A percentile compares a stretch with the other conserved stretches of the same genome.
phyloP scores from a whole-genome alignment of 2,113 vertebrate species.

The Cairina moschata region DNA sequence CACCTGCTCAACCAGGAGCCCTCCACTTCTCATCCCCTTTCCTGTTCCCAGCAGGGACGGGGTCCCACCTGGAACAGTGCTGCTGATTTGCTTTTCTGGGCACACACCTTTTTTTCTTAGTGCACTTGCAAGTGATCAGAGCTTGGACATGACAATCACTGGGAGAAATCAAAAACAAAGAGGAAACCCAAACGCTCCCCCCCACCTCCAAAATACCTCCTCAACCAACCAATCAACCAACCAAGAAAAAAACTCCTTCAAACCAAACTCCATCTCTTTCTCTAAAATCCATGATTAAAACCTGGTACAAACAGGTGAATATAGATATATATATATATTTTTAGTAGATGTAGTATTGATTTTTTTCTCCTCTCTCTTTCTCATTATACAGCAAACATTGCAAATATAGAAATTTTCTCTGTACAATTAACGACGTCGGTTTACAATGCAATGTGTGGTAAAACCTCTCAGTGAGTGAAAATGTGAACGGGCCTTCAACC shows the following conservation, averaged over 20 bases:
- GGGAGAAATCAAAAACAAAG: constrained; percentile 60
- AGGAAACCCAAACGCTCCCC: neutral
- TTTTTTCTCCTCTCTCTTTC: constrained; percentile 74
- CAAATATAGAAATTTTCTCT: constrained; percentile 97
- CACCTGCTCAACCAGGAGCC: neutral
- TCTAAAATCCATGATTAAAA: constrained; percentile 84
- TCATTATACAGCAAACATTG: constrained; percentile 91
- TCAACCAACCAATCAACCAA: neutral
- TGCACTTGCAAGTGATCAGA: constrained; percentile 68
- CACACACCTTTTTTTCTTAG: constrained; percentile 61
- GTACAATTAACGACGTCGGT: constrained; percentile 83
- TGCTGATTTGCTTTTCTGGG: constrained; percentile 14
- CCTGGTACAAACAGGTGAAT: constrained; percentile 80
- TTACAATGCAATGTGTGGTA: constrained; percentile 62
- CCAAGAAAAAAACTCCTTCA: constrained; percentile 33
- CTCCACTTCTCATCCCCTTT: neutral
- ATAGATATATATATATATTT: constrained; percentile 73
- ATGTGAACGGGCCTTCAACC: constrained; percentile 69
- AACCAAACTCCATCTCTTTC: constrained; percentile 58
- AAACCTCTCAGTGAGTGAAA: constrained; percentile 66
- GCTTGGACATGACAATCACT: constrained; percentile 60
- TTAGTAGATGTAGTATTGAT: constrained; percentile 80
- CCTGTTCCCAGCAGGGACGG: neutral
- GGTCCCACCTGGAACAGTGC: neutral
- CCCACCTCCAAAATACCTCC: neutral